Percentiles rank a stretch among this genome's conserved stretches.
These are phyloP conservation scores for Colostygia pectinataria DNA, from an alignment of 2,888 invertebrate species.

Conservation along the genomic window DNA sequence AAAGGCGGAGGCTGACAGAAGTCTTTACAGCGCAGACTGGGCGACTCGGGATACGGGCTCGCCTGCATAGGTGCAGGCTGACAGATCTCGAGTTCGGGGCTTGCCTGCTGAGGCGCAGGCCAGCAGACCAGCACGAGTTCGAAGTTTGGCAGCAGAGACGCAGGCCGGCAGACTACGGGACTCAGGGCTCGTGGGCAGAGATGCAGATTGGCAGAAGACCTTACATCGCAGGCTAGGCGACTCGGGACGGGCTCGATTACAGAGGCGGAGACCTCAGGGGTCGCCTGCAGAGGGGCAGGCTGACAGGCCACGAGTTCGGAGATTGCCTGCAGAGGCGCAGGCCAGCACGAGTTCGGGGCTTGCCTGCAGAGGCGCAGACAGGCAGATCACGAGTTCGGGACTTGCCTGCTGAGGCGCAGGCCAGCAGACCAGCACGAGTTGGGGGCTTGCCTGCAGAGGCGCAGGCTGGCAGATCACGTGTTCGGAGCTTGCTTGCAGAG, in stretches of 20 bases:
- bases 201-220: neutral
- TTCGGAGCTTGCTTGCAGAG: neutral
- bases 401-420: constrained; percentile 1
- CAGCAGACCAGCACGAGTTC: neutral
- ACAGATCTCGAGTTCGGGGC: neutral
- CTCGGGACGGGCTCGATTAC: neutral
- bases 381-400: neutral
- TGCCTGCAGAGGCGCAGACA: constrained; percentile 1
- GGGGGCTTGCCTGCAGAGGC: neutral
- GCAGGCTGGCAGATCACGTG: neutral
- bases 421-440: neutral
- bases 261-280: neutral
- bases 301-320: neutral
- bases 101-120: constrained; percentile 1
- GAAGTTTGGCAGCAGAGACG: too few relatives aligned
- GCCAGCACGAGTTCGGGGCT: neutral
- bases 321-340: neutral
- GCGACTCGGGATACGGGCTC: neutral
- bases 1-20: neutral
- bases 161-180: constrained; percentile 2
- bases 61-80: neutral
- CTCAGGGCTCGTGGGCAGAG: neutral
- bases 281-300: neutral
- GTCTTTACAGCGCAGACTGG: neutral
- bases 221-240: neutral